Evolutionary conservation across 2,888 invertebrate genomes (phyloP).

Genomic region (Melinaea marsaeus): DNA sequence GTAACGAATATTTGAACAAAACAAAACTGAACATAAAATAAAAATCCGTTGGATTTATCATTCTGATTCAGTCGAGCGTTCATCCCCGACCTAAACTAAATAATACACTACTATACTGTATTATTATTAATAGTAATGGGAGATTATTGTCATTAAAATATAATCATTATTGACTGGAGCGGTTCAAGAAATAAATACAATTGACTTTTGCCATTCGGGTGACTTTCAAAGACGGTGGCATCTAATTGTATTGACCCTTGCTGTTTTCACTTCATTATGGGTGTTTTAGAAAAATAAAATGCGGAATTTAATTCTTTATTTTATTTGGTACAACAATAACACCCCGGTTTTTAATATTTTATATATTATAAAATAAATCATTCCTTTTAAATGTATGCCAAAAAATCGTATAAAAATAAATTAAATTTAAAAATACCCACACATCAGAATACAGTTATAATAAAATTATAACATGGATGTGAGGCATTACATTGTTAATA

Average conservation of each 20-base stretch:
- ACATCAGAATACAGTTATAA: too few species aligned
- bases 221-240: slow-evolving; percentile 64
- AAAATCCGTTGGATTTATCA: slow-evolving; percentile 51
- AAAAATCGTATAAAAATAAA: too few species aligned
- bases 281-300: slow-evolving; percentile 27
- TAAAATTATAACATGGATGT: too few species aligned
- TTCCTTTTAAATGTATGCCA: too few species aligned
- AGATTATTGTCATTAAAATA: slow-evolving; percentile 65
- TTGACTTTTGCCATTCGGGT: slow-evolving; percentile 73
- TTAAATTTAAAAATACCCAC: too few species aligned
- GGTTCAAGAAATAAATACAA: slow-evolving; percentile 71
- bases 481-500: not conserved
- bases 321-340: too few species aligned
- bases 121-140: slow-evolving; percentile 64
- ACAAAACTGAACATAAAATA: slow-evolving; percentile 34
- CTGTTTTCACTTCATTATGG: slow-evolving; percentile 59
- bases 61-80: slow-evolving; percentile 71
- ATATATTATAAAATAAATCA: too few species aligned
- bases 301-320: not conserved
- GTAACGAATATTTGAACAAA: slow-evolving; percentile 36
- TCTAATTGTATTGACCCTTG: slow-evolving; percentile 72
- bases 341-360: too few species aligned
- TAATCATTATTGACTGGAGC: slow-evolving; percentile 65
- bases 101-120: slow-evolving; percentile 64
- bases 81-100: slow-evolving; percentile 65